Base-by-base conservation (phyloP, 2,888 invertebrate species). In the Ophioninae sp. region DNA sequence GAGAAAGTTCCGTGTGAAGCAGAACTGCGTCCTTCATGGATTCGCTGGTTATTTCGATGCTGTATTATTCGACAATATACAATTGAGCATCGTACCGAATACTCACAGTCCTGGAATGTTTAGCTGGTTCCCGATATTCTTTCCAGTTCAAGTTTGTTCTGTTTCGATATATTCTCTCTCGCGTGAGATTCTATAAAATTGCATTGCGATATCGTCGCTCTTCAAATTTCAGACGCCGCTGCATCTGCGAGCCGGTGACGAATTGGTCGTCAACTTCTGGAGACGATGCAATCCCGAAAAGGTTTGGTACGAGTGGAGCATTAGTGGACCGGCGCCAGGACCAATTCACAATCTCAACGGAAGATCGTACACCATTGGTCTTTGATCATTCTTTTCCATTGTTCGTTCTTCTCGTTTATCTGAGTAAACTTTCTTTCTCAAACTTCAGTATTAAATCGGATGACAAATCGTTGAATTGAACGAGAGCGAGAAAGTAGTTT, bases 51-150 rank as follows among this genome's bases (percentile, higher is more conserved):
- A 98, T 93, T 99, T 99, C 93, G 97, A 98, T 90, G 96, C 98
- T 61, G 94, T 95, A 30, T 94, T 99, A 20, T 99, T 97, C 93
- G 96, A 96, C 85, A 95, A 97, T 89, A 95, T 98, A 79, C 95
- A 93, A 88, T 94, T 99, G 69, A 99, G 99, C 92, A 99, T 98
- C 89, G 96, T 97, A 88, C 99, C 99, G 0, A 94, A 95, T 67
- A 97, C 97, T 0, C 97, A 98, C 92, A 98, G 98, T 23, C 94
- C 95, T 0, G 97, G 97, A 87, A 98, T 99, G 98, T 97, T 98
- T 90, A 98, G 98, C 85, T 99, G 99, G 99, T 99, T 99, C 93
- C 99, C 99, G 7, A 97, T 99, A 86, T 97, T 97, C 89, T 98
- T 99, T 91, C 99, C 99, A 9, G 95, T 98, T 67, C 94, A 95